Conservation (phyloP, 53 echinoderm and acorn worm species). For the Paelopatides confundens region DNA sequence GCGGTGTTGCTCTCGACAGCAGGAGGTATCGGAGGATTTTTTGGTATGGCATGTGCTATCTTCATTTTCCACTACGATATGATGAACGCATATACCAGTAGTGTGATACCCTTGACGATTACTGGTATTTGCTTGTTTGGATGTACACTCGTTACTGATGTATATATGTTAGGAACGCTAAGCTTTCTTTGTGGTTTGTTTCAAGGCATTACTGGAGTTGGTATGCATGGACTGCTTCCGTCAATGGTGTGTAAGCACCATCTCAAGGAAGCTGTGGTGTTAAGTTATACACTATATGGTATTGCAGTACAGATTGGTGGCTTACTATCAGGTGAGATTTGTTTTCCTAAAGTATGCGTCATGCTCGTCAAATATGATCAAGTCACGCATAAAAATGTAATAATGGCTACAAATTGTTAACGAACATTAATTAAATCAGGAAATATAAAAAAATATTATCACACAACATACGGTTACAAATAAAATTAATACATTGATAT, state of each 20-base stretch:
- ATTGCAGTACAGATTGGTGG: constrained; percentile 24
- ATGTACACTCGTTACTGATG: background rate
- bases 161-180: background rate
- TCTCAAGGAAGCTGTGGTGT: background rate
- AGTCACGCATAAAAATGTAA: no score
- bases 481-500: no score
- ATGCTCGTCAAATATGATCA: no score
- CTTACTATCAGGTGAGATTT: constrained; percentile 3
- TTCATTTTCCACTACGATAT: background rate
- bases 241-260: background rate
- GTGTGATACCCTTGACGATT: background rate
- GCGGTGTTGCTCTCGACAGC: constrained; percentile 4
- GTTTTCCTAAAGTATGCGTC: no score
- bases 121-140: background rate
- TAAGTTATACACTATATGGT: background rate
- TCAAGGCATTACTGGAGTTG: background rate
- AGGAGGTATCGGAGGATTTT: constrained; percentile 6
- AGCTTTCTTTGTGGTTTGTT: background rate
- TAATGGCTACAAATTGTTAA: no score
- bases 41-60: background rate
- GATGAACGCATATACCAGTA: background rate
- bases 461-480: no score
- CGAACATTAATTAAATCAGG: no score
- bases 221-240: background rate
- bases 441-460: no score